phyloP scores from a whole-genome alignment of 2,797 vertebrate species.

The Otolemur crassicaudatus region DNA sequence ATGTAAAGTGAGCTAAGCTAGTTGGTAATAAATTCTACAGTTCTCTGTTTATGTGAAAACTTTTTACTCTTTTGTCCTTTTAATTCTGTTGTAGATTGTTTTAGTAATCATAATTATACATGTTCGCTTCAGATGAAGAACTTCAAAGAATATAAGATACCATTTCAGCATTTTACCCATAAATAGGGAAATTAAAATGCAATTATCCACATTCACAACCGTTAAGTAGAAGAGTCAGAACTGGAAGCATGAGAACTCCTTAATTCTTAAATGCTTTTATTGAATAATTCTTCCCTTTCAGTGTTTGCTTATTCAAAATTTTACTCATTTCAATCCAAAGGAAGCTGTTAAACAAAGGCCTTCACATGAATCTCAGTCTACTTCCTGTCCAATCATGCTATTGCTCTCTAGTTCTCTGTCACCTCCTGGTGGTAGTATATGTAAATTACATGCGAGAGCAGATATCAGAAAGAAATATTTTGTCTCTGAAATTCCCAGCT shows the following conservation, averaged over 20 bases:
- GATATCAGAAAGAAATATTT: background rate
- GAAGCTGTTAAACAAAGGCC: background rate
- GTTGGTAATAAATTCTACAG: background rate
- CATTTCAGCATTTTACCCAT: background rate
- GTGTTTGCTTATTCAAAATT: background rate
- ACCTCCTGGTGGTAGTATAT: background rate
- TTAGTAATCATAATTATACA: background rate
- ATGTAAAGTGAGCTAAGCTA: background rate
- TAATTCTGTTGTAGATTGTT: background rate
- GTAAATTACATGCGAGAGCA: constrained; percentile 1
- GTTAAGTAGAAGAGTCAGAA: background rate
- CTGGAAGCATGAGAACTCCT: background rate
- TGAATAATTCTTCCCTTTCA: background rate
- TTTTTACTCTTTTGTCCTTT: background rate
- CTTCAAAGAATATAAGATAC: background rate
- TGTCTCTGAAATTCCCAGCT: background rate
- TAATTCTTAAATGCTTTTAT: background rate
- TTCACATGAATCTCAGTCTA: background rate
- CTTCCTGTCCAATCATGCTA: background rate
- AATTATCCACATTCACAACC: background rate
- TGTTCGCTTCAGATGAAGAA: background rate
- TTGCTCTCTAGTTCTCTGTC: background rate
- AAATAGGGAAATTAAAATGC: background rate
- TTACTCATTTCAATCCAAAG: constrained; percentile 20
- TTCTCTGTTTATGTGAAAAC: background rate